Conservation (phyloP, 2,888 invertebrate species). For the Cephonodes hylas region DNA sequence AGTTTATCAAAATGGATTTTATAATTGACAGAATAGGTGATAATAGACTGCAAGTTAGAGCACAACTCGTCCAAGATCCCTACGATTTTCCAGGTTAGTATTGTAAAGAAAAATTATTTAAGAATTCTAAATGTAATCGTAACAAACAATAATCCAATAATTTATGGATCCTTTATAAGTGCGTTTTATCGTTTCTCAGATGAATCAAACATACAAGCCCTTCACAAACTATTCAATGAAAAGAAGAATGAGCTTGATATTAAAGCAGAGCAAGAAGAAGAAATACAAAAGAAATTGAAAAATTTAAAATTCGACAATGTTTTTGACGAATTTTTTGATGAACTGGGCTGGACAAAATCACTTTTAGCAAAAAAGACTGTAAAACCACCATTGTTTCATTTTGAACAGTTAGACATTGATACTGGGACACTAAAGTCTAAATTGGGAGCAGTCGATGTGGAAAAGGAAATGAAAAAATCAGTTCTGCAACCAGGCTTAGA, state of each 20-base stretch:
- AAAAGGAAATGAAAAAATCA: conserved; percentile 83
- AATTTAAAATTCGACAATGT: conserved; percentile 55
- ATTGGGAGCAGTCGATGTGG: conserved; percentile 67
- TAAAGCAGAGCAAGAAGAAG: conserved; percentile 47
- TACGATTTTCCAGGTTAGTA: conserved; percentile 70
- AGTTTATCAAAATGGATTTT: conserved; percentile 75
- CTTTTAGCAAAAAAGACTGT: conserved; percentile 49
- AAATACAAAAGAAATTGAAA: conserved; percentile 54
- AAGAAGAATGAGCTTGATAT: conserved; percentile 62
- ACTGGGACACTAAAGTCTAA: conserved; percentile 68
- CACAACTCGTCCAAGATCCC: conserved; percentile 50
- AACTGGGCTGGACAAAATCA: conserved; percentile 66
- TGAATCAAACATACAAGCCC: conserved; percentile 50
- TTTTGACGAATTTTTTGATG: conserved; percentile 66
- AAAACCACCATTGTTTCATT: conserved; percentile 51
- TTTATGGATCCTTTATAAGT: too few species aligned
- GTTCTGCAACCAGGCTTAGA: conserved; percentile 84
- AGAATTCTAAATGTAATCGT: too few species aligned
- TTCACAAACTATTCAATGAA: conserved; percentile 59
- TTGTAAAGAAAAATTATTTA: conserved; percentile 7
- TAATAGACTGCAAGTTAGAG: conserved; percentile 58
- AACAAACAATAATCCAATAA: too few species aligned
- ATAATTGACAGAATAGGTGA: conserved; percentile 81
- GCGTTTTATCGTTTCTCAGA: too few species aligned
- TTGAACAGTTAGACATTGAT: conserved; percentile 61